A percentile compares a stretch with the other conserved stretches of the same genome.
phyloP scores from a whole-genome alignment of 2,888 invertebrate species.

The Sthenelais limicola region DNA sequence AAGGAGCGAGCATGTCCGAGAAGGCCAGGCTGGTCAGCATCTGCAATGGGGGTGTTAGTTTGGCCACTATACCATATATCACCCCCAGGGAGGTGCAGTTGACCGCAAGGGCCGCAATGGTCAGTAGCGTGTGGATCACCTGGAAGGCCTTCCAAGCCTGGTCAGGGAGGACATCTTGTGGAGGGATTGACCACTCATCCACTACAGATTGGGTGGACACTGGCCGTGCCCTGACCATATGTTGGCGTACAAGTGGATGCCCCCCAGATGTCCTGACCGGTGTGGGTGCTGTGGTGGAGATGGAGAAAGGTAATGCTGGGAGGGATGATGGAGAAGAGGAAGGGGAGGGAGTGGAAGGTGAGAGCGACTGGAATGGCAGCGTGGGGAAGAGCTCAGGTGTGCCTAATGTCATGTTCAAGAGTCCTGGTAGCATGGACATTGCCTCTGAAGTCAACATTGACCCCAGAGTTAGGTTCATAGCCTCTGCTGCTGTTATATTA shows the following conservation, averaged over 20 bases:
- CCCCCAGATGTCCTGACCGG: background rate
- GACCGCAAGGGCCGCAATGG: slow-evolving; percentile 41
- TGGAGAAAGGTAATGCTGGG: background rate
- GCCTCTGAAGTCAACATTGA: no score
- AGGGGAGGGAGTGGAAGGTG: background rate
- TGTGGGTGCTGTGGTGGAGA: background rate
- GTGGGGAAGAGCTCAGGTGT: no score
- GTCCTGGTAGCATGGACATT: background rate
- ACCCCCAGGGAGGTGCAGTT: slow-evolving; percentile 49
- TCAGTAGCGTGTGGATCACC: slow-evolving; percentile 46
- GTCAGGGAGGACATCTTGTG: slow-evolving; percentile 1
- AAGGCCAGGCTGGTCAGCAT: slow-evolving; percentile 50
- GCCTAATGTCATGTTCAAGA: slow-evolving; percentile 3
- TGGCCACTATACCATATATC: slow-evolving; percentile 50
- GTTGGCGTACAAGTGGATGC: slow-evolving; percentile 14
- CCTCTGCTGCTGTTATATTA: no score
- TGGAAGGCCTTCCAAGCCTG: slow-evolving; percentile 42
- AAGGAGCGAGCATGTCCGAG: slow-evolving; percentile 50
- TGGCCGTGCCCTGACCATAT: background rate
- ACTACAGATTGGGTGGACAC: background rate
- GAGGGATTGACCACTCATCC: slow-evolving; percentile 15
- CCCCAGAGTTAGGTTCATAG: no score
- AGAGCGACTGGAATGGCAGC: background rate
- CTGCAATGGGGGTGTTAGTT: slow-evolving; percentile 49
- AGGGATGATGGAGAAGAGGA: background rate